Evolutionary conservation across 2,888 invertebrate genomes (phyloP).

Genomic region (Stenodema calcarata): DNA sequence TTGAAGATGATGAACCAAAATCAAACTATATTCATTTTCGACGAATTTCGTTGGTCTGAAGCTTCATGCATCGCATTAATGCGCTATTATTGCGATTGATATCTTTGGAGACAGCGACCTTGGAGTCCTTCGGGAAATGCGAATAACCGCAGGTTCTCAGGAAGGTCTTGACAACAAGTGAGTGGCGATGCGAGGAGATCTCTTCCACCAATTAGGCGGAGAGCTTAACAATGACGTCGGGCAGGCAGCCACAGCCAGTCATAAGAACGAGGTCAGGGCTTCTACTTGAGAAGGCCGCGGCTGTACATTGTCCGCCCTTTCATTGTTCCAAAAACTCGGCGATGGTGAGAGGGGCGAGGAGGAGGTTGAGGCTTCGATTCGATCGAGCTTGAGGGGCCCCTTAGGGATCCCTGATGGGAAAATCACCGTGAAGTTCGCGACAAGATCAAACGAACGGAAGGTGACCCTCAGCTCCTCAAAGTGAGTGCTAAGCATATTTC

Average conservation of each 20-base stretch:
- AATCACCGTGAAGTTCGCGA: not conserved
- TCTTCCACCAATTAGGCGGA: conserved; percentile 4
- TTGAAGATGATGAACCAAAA: too few relatives aligned
- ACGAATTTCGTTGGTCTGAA: too few relatives aligned
- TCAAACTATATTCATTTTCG: too few relatives aligned
- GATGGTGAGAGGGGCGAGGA: not conserved
- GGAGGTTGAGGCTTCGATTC: not conserved
- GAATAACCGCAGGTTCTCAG: not conserved
- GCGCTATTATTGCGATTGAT: not conserved
- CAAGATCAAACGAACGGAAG: not conserved
- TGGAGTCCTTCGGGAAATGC: not conserved
- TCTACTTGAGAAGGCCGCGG: conserved; percentile 12
- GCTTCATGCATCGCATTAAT: too few relatives aligned
- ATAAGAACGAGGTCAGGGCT: conserved; percentile 33
- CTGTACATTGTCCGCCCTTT: not conserved
- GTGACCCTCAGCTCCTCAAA: too few relatives aligned
- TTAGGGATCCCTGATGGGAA: not conserved
- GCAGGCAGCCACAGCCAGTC: conserved; percentile 1
- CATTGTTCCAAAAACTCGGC: not conserved
- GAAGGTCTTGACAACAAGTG: not conserved
- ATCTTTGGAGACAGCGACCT: not conserved
- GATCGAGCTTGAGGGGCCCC: not conserved
- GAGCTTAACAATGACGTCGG: conserved; percentile 15
- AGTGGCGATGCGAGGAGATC: not conserved
- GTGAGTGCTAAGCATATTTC: too few relatives aligned